A percentile compares a stretch with the other conserved stretches of the same genome.
These are phyloP conservation scores for Dione vanillae DNA, from an alignment of 2,888 invertebrate genomes.

Conservation along the genomic window DNA sequence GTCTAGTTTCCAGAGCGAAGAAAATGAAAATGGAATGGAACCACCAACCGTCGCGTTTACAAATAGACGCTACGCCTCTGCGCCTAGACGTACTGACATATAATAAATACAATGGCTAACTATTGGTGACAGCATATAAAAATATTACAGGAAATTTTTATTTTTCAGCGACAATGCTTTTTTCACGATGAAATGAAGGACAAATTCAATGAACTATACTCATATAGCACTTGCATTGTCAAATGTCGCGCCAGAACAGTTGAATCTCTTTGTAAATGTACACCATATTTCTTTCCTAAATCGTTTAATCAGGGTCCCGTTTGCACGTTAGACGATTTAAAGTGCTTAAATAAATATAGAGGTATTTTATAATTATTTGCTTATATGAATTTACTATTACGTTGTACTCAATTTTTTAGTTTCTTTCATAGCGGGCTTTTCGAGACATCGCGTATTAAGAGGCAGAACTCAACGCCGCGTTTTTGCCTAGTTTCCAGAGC, in stretches of 20 bases:
- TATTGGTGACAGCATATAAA: neutral
- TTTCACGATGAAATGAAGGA: constrained; percentile 76
- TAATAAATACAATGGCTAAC: too few species aligned
- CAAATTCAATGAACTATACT: constrained; percentile 72
- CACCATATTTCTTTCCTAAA: constrained; percentile 83
- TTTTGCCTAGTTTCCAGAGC: too few species aligned
- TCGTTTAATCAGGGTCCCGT: constrained; percentile 46
- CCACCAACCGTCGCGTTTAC: neutral
- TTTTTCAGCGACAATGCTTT: constrained; percentile 81
- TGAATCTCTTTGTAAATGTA: constrained; percentile 82
- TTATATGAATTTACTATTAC: too few species aligned
- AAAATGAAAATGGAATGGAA: neutral
- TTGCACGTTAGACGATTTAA: constrained; percentile 65
- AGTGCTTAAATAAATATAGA: constrained; percentile 79
- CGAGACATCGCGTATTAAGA: too few species aligned
- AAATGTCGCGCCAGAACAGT: constrained; percentile 82
- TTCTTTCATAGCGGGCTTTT: too few species aligned
- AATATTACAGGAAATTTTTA: neutral
- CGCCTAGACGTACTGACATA: neutral
- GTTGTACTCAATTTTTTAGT: too few species aligned
- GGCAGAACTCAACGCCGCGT: too few species aligned
- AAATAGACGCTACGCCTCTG: neutral
- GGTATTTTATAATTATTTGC: constrained; percentile 58
- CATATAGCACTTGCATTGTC: constrained; percentile 86
- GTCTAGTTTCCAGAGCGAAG: neutral